Base-by-base conservation (phyloP, 2,113 vertebrate genomes). In the Lycocorax pyrrhopterus region DNA sequence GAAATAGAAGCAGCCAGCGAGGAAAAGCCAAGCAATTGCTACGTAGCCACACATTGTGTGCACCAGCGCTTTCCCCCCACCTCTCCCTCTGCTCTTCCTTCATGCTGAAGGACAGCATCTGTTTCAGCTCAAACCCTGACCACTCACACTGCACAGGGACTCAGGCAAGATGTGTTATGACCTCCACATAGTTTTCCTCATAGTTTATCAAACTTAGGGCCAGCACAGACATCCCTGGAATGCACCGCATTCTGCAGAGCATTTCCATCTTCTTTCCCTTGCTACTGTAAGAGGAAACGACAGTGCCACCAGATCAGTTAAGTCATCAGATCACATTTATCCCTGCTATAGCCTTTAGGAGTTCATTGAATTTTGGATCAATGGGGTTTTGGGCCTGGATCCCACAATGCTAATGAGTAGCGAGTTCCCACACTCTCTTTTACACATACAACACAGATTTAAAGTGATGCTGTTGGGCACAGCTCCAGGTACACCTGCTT, bases 1-100 rank as follows among this genome's bases (percentile, higher is more conserved):
- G 71, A 79, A 91, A 58, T 3, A 64, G 66, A 84, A 82, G 41
- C 13, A 73, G 21, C 2, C n/a, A 62, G 35, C 7, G 29, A 75
- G 44, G 13, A 83, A 80, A 83, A 41, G 44, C 25, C 58, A 52
- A 60, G 66, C 35, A 69, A 39, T 25, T 56, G 41, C 49, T 64
- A 15, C 0, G 2, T 2, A 44, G 27, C 12, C 4, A 0, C 49
- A 66, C 2, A 1, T 1, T 35, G 9, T 5, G 7, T 7, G 11
- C 51, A 30, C 47, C 2, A 5, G 37, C 0, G 0, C 16, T 60
- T 59, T 16, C 6, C 37, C 67, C 12, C 14, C 19, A 47, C 39
- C 10, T 16, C 64, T 39, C 39, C 22, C 59, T 43, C 53, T 1
- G 9, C 44, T 79, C 43, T 26, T 74, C 39, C 86, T 59, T 55